Conservation (phyloP, 2,113 vertebrate species). For the Ammospiza caudacuta region DNA sequence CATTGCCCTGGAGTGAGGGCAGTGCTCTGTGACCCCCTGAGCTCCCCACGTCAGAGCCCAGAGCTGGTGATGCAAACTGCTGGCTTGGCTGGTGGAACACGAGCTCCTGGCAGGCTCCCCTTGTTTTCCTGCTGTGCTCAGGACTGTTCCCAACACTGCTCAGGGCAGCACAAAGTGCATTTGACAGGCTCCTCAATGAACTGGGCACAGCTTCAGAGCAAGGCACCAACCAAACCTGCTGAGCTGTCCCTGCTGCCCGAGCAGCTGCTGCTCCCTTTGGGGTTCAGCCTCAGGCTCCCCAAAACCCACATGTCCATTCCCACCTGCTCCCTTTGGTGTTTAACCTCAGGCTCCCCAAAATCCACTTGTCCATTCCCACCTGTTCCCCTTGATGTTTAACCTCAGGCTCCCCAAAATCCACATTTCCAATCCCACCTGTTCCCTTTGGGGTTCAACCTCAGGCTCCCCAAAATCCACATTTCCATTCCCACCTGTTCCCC, state of each 20-base stretch:
- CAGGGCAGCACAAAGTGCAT: neutral
- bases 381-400: neutral
- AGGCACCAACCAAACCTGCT: neutral
- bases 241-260: neutral
- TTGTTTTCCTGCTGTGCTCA: neutral
- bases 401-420: neutral
- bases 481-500: neutral
- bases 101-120: neutral
- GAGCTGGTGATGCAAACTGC: neutral
- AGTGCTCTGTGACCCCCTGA: neutral
- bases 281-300: neutral
- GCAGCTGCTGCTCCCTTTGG: neutral
- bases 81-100: neutral
- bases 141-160: neutral
- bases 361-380: neutral
- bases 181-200: neutral
- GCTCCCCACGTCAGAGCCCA: neutral
- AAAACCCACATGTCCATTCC: neutral
- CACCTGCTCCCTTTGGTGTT: neutral
- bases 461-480: neutral
- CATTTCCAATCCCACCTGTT: rapidly evolving
- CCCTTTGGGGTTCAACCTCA: neutral
- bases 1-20: neutral
- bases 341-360: neutral
- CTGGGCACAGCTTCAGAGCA: neutral